Evolutionary conservation across 2,888 invertebrate genomes (phyloP).

Genomic region (Alloscopus bannaensis): DNA sequence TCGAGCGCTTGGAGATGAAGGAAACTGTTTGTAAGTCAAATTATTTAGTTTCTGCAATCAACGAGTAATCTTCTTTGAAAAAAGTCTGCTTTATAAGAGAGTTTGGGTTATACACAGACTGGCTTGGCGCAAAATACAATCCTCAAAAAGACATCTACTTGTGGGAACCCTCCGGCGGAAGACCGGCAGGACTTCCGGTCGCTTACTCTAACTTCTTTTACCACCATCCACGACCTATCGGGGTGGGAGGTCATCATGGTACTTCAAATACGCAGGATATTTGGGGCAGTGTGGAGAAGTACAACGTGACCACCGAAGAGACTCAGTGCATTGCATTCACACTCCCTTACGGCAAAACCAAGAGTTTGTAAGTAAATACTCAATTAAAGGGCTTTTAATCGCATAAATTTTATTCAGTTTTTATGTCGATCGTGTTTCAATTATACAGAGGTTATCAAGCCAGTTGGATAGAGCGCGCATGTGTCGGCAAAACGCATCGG

Average conservation of each 20-base stretch:
- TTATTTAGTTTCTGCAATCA: no score
- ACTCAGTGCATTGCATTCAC: conserved; percentile 29
- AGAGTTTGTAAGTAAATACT: neutral
- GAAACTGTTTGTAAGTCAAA: conserved; percentile 42
- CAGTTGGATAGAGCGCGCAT: conserved; percentile 33
- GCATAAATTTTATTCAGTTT: neutral
- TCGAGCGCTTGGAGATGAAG: conserved; percentile 2
- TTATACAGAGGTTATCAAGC: conserved; percentile 40
- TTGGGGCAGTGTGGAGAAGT: neutral
- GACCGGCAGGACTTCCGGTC: neutral
- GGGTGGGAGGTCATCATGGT: conserved; percentile 1
- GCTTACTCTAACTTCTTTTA: conserved; percentile 35
- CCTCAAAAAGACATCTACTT: neutral
- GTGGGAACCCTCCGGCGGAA: conserved; percentile 1
- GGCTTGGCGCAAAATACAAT: conserved; percentile 36
- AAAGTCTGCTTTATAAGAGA: no score
- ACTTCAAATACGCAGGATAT: neutral
- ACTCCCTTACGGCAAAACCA: conserved; percentile 32
- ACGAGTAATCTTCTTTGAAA: no score
- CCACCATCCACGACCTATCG: conserved; percentile 26
- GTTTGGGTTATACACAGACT: conserved; percentile 22
- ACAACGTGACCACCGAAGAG: neutral
- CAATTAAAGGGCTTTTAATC: neutral
- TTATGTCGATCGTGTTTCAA: conserved; percentile 17
- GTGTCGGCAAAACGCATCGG: conserved; percentile 16